Evolutionary conservation across 2,888 invertebrate species (phyloP).

Genomic region (Xestia xanthographa): DNA sequence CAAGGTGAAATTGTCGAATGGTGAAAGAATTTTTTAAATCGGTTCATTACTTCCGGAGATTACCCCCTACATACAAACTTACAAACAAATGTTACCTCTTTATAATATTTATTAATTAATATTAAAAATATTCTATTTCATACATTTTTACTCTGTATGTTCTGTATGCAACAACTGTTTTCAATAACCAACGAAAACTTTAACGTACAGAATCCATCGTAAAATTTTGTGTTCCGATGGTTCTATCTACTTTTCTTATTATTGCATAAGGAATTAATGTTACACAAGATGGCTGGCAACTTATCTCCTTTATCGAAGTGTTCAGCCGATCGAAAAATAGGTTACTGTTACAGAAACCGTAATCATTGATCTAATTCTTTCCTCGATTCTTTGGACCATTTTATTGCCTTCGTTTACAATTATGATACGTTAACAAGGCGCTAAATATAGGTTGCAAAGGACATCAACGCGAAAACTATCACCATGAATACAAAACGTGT

Average conservation of each 20-base stretch:
- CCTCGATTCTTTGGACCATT: neutral
- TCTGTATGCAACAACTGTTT: neutral
- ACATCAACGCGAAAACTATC: neutral
- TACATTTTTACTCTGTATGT: neutral
- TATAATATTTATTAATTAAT: no score
- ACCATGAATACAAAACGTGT: neutral
- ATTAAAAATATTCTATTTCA: neutral
- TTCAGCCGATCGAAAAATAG: slow-evolving; percentile 3
- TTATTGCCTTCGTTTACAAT: neutral
- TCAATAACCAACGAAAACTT: neutral
- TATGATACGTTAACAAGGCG: neutral
- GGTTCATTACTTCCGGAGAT: no score
- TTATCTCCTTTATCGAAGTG: slow-evolving; percentile 16
- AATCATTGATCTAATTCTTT: slow-evolving; percentile 20
- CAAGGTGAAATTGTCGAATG: no score
- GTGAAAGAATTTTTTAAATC: no score
- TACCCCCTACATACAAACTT: no score
- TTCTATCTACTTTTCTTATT: neutral
- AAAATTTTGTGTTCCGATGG: neutral
- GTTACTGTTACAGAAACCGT: slow-evolving; percentile 25
- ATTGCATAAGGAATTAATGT: neutral
- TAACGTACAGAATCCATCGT: neutral
- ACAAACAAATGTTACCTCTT: no score
- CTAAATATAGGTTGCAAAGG: neutral
- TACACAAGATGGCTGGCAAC: neutral